These are phyloP conservation scores for Myopa tessellatipennis DNA, from an alignment of 2,888 invertebrate genomes.

Conservation along the genomic window DNA sequence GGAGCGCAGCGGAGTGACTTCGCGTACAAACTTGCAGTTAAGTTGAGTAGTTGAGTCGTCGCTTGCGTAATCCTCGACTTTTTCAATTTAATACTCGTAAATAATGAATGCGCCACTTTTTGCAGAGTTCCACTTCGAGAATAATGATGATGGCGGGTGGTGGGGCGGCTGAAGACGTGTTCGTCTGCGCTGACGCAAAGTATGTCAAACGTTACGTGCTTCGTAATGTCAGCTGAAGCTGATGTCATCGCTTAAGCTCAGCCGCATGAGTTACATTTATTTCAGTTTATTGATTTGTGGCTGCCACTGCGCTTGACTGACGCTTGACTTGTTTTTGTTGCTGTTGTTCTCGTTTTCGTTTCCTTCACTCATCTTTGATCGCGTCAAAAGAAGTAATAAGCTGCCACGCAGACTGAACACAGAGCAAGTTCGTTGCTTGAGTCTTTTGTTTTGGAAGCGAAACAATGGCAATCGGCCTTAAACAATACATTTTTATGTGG, in stretches of 20 bases:
- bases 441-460: constrained; percentile 17
- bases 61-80: too few species aligned
- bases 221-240: background rate
- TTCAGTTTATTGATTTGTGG: constrained; percentile 12
- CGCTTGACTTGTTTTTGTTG: background rate
- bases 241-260: constrained; percentile 17
- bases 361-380: background rate
- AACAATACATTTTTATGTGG: too few species aligned
- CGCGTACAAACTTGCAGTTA: too few species aligned
- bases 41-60: too few species aligned
- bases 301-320: constrained; percentile 13
- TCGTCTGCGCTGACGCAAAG: background rate
- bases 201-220: constrained; percentile 3
- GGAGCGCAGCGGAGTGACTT: too few species aligned
- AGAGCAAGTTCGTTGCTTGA: constrained; percentile 20
- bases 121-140: too few species aligned
- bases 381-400: too few species aligned
- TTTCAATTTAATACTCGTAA: too few species aligned
- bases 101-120: too few species aligned
- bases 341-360: background rate
- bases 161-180: background rate
- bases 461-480: too few species aligned
- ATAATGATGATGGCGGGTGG: too few species aligned
- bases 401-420: background rate
- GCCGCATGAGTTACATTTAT: constrained; percentile 11